Conservation (phyloP, 2,113 vertebrate species). For the Ciconia stormi region DNA sequence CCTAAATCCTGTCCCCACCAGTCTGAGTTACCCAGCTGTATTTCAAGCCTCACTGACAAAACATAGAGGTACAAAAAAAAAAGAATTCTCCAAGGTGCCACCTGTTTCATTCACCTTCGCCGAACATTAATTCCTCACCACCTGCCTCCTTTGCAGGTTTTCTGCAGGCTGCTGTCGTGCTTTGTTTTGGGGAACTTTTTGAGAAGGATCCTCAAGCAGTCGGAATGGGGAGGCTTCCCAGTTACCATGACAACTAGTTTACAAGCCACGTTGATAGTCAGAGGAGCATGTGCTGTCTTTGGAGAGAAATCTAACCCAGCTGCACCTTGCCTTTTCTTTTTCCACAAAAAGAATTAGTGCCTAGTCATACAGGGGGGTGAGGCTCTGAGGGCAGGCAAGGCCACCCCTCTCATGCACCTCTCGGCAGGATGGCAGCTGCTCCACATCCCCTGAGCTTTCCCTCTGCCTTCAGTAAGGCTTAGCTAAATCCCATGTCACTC, state of each 20-base stretch:
- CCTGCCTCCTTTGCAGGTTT: background rate
- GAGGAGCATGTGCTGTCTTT: background rate
- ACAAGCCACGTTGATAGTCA: background rate
- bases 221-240: background rate
- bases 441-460: accelerated
- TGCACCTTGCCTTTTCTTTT: background rate
- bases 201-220: background rate
- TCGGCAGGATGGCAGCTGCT: background rate
- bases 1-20: background rate
- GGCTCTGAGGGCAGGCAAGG: background rate
- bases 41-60: background rate
- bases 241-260: background rate
- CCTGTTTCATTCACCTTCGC: background rate
- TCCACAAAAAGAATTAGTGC: background rate
- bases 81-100: background rate
- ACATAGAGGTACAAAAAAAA: background rate
- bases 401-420: background rate
- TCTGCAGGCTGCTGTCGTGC: background rate
- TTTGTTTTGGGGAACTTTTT: background rate
- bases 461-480: background rate
- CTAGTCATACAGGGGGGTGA: background rate
- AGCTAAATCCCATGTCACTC: background rate
- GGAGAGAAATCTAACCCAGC: background rate
- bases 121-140: background rate
- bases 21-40: background rate